Percentiles rank a stretch among this genome's conserved stretches.
Evolutionary conservation across 2,888 invertebrate genomes (phyloP).

Genomic region (Protonemura montana): DNA sequence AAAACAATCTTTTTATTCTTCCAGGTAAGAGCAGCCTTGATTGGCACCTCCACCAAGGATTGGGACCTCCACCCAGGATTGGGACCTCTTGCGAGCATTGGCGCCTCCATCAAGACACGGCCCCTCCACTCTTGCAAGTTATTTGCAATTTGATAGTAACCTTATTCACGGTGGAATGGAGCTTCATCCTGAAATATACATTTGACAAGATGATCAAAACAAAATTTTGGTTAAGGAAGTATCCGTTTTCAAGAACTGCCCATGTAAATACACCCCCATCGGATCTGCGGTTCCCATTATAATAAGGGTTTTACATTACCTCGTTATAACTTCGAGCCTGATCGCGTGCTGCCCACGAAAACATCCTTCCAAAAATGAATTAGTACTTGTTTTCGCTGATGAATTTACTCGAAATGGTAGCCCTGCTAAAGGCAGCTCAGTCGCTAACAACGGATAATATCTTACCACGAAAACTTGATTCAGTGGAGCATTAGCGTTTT

Average conservation of each 20-base stretch:
- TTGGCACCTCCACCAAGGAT: too few relatives aligned
- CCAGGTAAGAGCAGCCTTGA: neutral
- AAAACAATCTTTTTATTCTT: neutral
- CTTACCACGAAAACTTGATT: neutral
- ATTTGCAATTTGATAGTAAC: neutral
- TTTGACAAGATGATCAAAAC: neutral
- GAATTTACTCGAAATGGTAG: neutral
- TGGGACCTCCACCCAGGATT: too few relatives aligned
- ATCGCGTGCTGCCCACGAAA: neutral
- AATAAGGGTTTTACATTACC: neutral
- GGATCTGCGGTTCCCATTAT: neutral
- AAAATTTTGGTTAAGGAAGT: neutral
- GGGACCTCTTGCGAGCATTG: too few relatives aligned
- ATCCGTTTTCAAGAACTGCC: neutral
- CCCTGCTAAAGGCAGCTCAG: neutral
- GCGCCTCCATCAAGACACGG: too few relatives aligned
- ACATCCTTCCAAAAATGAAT: neutral
- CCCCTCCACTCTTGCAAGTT: too few relatives aligned
- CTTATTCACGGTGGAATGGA: too few relatives aligned
- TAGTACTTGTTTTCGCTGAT: constrained; percentile 7
- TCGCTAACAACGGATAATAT: neutral
- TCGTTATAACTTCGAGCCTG: neutral
- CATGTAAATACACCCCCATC: neutral
- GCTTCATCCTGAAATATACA: neutral
- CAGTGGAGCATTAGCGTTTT: neutral